A percentile compares a stretch with the other conserved stretches of the same genome.
Evolutionary conservation across 2,888 invertebrate species (phyloP).

Genomic region (Arctia plantaginis): DNA sequence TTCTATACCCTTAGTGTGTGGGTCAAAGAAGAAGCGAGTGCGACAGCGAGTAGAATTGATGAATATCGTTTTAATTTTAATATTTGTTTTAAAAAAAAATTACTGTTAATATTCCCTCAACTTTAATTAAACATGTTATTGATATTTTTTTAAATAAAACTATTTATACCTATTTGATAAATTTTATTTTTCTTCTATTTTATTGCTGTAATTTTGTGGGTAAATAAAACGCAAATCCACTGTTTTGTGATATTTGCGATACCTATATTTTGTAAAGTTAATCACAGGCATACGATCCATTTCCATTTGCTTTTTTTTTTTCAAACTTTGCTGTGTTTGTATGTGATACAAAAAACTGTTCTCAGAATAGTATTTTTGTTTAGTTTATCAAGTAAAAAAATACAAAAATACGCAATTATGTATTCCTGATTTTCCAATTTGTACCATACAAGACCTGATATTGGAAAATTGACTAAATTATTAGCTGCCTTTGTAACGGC

Average conservation of each 20-base stretch:
- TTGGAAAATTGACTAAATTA: constrained; percentile 86
- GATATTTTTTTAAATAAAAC: too few relatives aligned
- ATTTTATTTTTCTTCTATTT: too few relatives aligned
- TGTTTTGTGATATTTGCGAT: too few relatives aligned
- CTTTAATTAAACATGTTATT: too few relatives aligned
- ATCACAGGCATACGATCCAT: too few relatives aligned
- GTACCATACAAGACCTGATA: constrained; percentile 67
- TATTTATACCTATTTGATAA: too few relatives aligned
- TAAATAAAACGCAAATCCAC: too few relatives aligned
- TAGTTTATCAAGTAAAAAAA: not conserved
- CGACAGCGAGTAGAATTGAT: constrained; percentile 7
- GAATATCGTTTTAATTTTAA: not conserved
- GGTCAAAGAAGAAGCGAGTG: constrained; percentile 42
- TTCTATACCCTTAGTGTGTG: constrained; percentile 60
- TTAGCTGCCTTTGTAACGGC: constrained; percentile 76
- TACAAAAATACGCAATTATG: not conserved
- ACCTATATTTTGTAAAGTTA: too few relatives aligned
- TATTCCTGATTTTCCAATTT: constrained; percentile 38
- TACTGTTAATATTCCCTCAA: not conserved
- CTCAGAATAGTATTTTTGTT: not conserved
- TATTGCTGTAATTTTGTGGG: too few relatives aligned
- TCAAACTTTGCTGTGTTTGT: too few relatives aligned
- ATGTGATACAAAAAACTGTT: not conserved
- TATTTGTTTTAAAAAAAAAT: not conserved
- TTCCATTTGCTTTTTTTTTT: too few relatives aligned